phyloP scores from a whole-genome alignment of 2,113 vertebrate species.

The Hippolais icterina region DNA sequence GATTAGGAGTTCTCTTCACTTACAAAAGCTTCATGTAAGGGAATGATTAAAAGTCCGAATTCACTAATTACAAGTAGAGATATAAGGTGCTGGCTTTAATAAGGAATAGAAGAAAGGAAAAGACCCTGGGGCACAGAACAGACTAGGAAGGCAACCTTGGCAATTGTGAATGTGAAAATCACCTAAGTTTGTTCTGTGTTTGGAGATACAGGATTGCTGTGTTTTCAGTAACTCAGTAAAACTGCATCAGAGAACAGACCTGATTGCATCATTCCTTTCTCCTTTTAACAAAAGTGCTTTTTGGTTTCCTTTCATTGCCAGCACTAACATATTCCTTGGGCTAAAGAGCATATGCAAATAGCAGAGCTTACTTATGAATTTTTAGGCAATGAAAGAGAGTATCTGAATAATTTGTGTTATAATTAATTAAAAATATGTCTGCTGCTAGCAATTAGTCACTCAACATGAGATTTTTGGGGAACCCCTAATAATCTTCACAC shows the following conservation, averaged over 20 bases:
- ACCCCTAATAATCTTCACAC: neutral
- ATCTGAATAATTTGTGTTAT: neutral
- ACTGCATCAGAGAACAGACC: neutral
- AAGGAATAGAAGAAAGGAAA: neutral
- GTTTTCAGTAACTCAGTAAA: neutral
- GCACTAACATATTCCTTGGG: neutral
- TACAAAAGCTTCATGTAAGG: neutral
- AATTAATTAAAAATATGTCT: constrained; percentile 1
- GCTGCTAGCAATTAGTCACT: neutral
- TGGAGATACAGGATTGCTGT: neutral
- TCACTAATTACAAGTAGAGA: neutral
- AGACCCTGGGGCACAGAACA: neutral
- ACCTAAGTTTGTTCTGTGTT: neutral
- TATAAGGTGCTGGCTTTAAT: neutral
- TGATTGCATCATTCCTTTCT: neutral
- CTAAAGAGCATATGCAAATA: neutral
- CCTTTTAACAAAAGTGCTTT: neutral
- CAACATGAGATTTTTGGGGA: neutral
- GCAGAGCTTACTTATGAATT: neutral
- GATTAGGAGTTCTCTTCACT: neutral
- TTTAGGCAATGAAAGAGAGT: neutral
- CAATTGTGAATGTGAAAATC: neutral
- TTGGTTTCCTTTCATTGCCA: neutral
- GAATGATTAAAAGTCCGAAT: neutral
- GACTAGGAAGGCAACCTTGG: neutral